Percentiles rank a stretch among this genome's conserved stretches.
These are phyloP conservation scores for Engraulis encrasicolus DNA, from an alignment of 2,113 vertebrate genomes.

Conservation along the genomic window DNA sequence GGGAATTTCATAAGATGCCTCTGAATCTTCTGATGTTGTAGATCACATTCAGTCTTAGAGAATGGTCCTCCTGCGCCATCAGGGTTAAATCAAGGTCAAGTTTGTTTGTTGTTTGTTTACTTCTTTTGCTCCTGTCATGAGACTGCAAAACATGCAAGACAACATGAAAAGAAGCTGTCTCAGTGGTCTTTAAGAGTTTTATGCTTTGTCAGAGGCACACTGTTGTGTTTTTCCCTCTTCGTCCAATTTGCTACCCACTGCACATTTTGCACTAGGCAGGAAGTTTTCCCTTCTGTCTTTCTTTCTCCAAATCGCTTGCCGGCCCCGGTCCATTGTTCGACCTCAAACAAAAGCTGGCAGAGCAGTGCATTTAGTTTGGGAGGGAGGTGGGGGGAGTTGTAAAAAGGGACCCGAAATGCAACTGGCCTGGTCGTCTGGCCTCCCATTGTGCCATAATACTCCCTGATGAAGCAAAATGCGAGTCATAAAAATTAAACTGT, in stretches of 20 bases:
- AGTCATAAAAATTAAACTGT: constrained; percentile 16
- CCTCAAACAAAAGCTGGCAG: constrained; percentile 12
- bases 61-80: too few relatives aligned
- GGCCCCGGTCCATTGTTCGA: constrained; percentile 29
- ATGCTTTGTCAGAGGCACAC: constrained; percentile 21
- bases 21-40: too few relatives aligned
- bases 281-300: background rate
- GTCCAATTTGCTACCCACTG: background rate
- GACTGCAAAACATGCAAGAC: background rate
- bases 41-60: too few relatives aligned
- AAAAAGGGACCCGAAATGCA: background rate
- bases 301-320: constrained; percentile 13
- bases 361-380: too few relatives aligned
- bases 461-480: constrained; percentile 21
- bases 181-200: background rate
- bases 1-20: too few relatives aligned
- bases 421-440: too few relatives aligned
- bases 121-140: too few relatives aligned
- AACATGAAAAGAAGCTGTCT: background rate
- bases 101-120: too few relatives aligned
- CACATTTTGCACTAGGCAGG: constrained; percentile 24
- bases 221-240: constrained; percentile 19
- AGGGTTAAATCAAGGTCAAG: too few relatives aligned
- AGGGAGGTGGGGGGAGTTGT: too few relatives aligned
- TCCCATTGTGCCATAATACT: constrained; percentile 29